A percentile compares a stretch with the other conserved stretches of the same genome.
Evolutionary conservation across 2,888 invertebrate species (phyloP).

Genomic region (Zonitis immaculata): DNA sequence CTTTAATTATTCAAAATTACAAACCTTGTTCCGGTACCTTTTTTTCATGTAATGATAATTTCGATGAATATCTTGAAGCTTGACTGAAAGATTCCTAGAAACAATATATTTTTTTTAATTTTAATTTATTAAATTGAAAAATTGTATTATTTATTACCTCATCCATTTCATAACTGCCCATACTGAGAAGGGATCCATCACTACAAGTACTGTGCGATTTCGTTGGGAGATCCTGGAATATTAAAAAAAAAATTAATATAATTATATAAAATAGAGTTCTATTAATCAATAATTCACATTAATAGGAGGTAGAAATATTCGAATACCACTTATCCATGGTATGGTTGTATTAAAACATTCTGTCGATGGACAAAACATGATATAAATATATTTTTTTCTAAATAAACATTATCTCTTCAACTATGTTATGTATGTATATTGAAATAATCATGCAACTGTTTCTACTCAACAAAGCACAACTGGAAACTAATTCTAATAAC

Average conservation of each 20-base stretch:
- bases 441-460: slow-evolving; percentile 7
- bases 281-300: too few relatives aligned
- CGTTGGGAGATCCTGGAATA: slow-evolving; percentile 49
- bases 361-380: slow-evolving; percentile 28
- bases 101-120: slow-evolving; percentile 11
- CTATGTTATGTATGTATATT: too few relatives aligned
- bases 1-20: too few relatives aligned
- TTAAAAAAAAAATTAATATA: too few relatives aligned
- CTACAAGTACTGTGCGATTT: slow-evolving; percentile 58
- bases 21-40: slow-evolving; percentile 36
- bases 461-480: slow-evolving; percentile 9
- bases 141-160: slow-evolving; percentile 52
- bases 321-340: slow-evolving; percentile 34
- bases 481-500: slow-evolving; percentile 7
- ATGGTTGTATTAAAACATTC: slow-evolving; percentile 21
- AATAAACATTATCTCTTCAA: too few relatives aligned
- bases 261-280: too few relatives aligned
- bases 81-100: slow-evolving; percentile 48
- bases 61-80: slow-evolving; percentile 48
- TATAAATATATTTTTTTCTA: too few relatives aligned
- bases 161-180: slow-evolving; percentile 74
- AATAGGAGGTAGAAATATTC: slow-evolving; percentile 31
- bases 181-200: slow-evolving; percentile 74
- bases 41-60: slow-evolving; percentile 47
- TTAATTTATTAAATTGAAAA: too few relatives aligned